phyloP scores from a whole-genome alignment of 30 jellyfish, hydroid and myxozoan genomes.

The Hydra vulgaris region DNA sequence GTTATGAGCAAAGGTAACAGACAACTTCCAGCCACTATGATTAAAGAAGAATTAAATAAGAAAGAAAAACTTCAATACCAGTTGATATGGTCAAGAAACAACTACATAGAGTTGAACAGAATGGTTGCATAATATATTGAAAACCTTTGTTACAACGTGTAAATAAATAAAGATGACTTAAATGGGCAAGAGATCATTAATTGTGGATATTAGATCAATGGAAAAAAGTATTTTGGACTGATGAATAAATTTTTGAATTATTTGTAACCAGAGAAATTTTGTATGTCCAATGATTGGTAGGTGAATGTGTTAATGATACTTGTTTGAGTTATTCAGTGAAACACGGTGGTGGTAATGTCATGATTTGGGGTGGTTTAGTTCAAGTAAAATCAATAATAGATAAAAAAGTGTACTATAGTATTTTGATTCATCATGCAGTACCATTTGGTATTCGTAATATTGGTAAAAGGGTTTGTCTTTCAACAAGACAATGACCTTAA shows the following conservation, averaged over 20 bases:
- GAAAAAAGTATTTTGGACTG: background rate
- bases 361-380: background rate
- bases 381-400: background rate
- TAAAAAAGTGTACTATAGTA: background rate
- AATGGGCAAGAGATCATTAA: background rate
- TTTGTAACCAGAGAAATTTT: background rate
- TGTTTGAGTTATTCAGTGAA: background rate
- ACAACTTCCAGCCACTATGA: background rate
- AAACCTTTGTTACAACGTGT: background rate
- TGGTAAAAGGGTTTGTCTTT: background rate
- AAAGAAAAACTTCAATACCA: background rate
- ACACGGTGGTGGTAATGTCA: background rate
- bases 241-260: background rate
- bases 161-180: background rate
- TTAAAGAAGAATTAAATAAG: background rate
- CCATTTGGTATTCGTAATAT: background rate
- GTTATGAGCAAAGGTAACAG: background rate
- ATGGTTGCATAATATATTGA: background rate
- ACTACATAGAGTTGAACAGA: background rate
- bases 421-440: background rate
- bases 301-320: background rate
- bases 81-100: background rate
- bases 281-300: background rate
- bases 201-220: background rate
- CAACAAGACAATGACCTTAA: background rate